Percentiles rank a stretch among this genome's conserved stretches.
These are phyloP conservation scores for Oxyura jamaicensis DNA, from an alignment of 2,113 vertebrate species.

Conservation along the genomic window DNA sequence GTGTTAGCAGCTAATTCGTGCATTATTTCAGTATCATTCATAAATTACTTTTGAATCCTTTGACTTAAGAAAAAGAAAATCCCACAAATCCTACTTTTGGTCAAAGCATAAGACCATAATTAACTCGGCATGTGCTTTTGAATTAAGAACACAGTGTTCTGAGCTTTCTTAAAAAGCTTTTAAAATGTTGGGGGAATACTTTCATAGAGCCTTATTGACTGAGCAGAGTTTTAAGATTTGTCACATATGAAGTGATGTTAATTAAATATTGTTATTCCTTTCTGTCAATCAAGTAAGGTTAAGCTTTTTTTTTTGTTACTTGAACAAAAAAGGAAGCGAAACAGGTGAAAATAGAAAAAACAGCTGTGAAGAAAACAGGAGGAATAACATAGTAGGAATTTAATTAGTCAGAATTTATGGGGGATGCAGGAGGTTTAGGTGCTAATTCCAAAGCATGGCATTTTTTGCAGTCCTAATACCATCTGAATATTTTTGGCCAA, in stretches of 20 bases:
- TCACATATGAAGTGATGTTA: conserved; percentile 72
- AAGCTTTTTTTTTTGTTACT: conserved; percentile 53
- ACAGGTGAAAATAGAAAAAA: conserved; percentile 56
- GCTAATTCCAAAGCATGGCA: conserved; percentile 20
- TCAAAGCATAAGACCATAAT: conserved; percentile 77
- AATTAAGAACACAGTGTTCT: conserved; percentile 78
- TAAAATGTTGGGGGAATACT: conserved; percentile 57
- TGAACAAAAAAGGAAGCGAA: conserved; percentile 36
- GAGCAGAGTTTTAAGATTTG: conserved; percentile 75
- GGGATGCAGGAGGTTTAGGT: conserved; percentile 35
- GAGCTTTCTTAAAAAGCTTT: conserved; percentile 69
- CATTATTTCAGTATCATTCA: conserved; percentile 76
- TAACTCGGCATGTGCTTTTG: conserved; percentile 79
- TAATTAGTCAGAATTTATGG: conserved; percentile 44
- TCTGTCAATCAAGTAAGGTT: conserved; percentile 56
- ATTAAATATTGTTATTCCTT: conserved; percentile 72
- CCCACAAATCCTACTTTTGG: conserved; percentile 73
- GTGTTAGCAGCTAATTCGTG: conserved; percentile 68
- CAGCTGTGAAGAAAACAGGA: conserved; percentile 45
- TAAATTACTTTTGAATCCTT: conserved; percentile 74
- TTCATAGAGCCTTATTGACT: conserved; percentile 64
- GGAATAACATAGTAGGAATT: conserved; percentile 42
- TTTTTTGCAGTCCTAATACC: conserved; percentile 32
- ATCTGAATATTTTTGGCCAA: background rate
- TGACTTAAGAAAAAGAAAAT: conserved; percentile 74